Evolutionary conservation across 2,797 vertebrate genomes (phyloP).

Genomic region (Lutjanus argentimaculatus): DNA sequence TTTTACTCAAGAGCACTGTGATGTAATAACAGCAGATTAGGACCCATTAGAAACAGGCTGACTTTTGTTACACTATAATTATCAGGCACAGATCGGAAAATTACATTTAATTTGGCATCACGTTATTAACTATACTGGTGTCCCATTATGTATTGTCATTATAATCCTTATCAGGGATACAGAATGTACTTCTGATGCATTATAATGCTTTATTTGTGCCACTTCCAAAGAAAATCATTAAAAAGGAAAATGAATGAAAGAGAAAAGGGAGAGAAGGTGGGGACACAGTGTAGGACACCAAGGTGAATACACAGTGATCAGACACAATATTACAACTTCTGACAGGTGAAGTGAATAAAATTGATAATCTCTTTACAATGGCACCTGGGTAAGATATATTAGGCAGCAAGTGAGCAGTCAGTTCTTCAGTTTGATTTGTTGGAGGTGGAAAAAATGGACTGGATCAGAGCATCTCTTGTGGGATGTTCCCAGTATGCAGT

Average conservation of each 20-base stretch:
- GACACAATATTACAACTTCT: too few relatives aligned
- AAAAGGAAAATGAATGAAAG: not conserved
- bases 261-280: not conserved
- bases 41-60: constrained; percentile 18
- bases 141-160: constrained; percentile 17
- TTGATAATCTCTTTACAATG: too few relatives aligned
- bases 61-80: constrained; percentile 33
- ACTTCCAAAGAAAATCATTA: not conserved
- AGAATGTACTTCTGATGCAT: not conserved
- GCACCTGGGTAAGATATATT: too few relatives aligned
- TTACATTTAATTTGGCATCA: constrained; percentile 32
- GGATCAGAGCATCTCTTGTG: too few relatives aligned
- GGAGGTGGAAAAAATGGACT: too few relatives aligned
- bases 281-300: not conserved
- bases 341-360: too few relatives aligned
- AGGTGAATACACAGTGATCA: too few relatives aligned
- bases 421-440: too few relatives aligned
- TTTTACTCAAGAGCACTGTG: constrained; percentile 29
- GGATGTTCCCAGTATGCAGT: too few relatives aligned
- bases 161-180: not conserved
- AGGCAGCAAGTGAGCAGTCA: too few relatives aligned
- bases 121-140: constrained; percentile 25
- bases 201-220: not conserved
- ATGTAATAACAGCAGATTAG: constrained; percentile 26
- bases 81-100: constrained; percentile 31